Percentiles rank a stretch among this genome's conserved stretches.
These are phyloP conservation scores for Nasonia oneida DNA, from an alignment of 2,888 invertebrate genomes.

Conservation along the genomic window DNA sequence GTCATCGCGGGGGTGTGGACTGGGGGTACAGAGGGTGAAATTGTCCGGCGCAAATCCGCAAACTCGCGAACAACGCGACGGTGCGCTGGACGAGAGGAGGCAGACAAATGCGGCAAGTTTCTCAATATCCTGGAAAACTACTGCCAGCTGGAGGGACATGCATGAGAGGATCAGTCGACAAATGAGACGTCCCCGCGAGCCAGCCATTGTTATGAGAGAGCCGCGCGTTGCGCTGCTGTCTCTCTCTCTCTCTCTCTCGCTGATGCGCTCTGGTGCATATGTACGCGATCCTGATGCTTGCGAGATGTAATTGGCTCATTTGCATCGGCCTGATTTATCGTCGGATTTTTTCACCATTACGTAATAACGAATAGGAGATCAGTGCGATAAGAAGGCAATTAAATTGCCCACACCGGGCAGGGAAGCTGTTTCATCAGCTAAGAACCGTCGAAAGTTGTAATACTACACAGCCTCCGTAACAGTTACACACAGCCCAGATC, in stretches of 20 bases:
- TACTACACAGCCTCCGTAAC: too few relatives aligned
- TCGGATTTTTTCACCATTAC: too few relatives aligned
- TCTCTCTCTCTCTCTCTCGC: too few relatives aligned
- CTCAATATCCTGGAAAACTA: conserved; percentile 51
- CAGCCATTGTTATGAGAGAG: background rate
- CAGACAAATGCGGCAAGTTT: conserved; percentile 48
- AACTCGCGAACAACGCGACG: conserved; percentile 3
- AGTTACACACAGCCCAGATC: too few relatives aligned
- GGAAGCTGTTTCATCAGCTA: too few relatives aligned
- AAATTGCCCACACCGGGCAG: too few relatives aligned
- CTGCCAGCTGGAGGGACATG: background rate
- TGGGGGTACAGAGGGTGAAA: background rate
- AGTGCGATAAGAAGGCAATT: too few relatives aligned
- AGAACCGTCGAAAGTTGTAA: too few relatives aligned
- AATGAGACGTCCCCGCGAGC: conserved; percentile 39
- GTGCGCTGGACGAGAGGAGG: background rate
- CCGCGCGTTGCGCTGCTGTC: background rate
- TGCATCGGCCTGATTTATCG: background rate
- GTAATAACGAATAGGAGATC: too few relatives aligned
- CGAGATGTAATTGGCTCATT: background rate
- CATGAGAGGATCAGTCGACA: conserved; percentile 2
- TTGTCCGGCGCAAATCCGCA: conserved; percentile 35
- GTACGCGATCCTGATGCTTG: background rate
- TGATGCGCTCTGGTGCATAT: background rate
- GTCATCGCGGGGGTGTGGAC: background rate